A percentile compares a stretch with the other conserved stretches of the same genome.
Conservation (phyloP, 2,888 invertebrate species). For the Lithophane ornitopus region DNA sequence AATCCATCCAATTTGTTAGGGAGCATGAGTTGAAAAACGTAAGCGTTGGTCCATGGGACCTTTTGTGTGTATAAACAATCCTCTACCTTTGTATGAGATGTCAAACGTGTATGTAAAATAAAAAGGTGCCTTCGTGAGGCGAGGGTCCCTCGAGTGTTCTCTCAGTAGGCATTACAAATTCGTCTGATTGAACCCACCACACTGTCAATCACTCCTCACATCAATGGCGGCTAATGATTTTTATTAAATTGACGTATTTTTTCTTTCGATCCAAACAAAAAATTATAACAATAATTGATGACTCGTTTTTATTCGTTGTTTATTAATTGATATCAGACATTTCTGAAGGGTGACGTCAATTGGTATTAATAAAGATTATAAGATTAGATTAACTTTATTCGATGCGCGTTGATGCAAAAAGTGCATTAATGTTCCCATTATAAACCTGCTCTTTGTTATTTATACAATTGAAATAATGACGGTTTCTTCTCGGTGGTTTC, state of each 20-base stretch:
- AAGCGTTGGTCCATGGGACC: constrained; percentile 24
- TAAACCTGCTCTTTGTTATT: background rate
- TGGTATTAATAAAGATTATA: constrained; percentile 45
- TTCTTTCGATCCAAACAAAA: constrained; percentile 62
- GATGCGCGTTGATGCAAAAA: constrained; percentile 44
- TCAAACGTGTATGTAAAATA: constrained; percentile 59
- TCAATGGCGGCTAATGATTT: constrained; percentile 77
- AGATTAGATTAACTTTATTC: constrained; percentile 44
- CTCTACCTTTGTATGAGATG: constrained; percentile 57
- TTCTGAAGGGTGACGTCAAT: constrained; percentile 53
- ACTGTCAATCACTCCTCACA: constrained; percentile 75
- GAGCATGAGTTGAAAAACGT: constrained; percentile 42
- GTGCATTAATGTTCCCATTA: constrained; percentile 25
- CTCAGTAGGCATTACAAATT: constrained; percentile 82
- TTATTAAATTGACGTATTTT: constrained; percentile 74
- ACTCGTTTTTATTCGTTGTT: constrained; percentile 65
- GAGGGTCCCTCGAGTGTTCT: constrained; percentile 73
- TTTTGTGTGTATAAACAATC: constrained; percentile 54
- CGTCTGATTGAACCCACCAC: constrained; percentile 78
- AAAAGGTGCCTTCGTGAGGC: constrained; percentile 73
- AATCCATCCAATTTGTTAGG: constrained; percentile 49
- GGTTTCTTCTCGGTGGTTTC: background rate
- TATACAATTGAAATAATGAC: background rate
- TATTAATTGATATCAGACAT: constrained; percentile 66
- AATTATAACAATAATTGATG: constrained; percentile 69